These are phyloP conservation scores for Pedionomus torquatus DNA, from an alignment of 2,113 vertebrate species.

Conservation along the genomic window DNA sequence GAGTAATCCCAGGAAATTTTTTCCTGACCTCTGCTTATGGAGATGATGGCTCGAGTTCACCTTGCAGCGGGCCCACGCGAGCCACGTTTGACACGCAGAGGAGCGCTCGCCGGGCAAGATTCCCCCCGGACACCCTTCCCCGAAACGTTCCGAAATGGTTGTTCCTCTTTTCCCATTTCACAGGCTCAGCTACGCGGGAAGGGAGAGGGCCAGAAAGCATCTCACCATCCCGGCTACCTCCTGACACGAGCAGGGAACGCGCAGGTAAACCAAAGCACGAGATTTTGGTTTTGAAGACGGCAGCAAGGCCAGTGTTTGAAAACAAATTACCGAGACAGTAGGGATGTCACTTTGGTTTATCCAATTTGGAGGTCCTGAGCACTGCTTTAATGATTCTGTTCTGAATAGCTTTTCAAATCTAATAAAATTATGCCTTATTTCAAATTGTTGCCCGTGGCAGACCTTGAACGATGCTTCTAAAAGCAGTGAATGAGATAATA, in stretches of 20 bases:
- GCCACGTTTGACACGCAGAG: neutral
- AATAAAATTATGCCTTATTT: slow-evolving; percentile 43
- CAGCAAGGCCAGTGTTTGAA: neutral
- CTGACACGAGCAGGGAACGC: neutral
- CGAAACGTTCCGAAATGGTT: neutral
- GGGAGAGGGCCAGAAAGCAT: neutral
- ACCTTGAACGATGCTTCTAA: neutral
- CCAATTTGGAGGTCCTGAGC: neutral
- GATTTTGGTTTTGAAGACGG: neutral
- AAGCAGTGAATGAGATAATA: neutral
- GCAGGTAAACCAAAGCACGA: neutral
- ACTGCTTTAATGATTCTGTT: slow-evolving; percentile 35
- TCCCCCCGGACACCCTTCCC: neutral
- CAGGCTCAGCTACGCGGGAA: neutral
- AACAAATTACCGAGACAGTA: neutral
- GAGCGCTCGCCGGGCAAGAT: neutral
- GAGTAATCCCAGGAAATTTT: neutral
- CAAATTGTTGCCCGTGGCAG: neutral
- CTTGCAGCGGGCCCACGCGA: neutral
- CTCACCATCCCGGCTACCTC: neutral
- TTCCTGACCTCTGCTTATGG: neutral
- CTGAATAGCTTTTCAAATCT: slow-evolving; percentile 11
- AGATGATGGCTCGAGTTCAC: neutral
- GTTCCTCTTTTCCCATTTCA: neutral
- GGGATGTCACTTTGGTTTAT: slow-evolving; percentile 23